phyloP scores from a whole-genome alignment of 2,888 invertebrate genomes.

The Sinotaia quadrata region DNA sequence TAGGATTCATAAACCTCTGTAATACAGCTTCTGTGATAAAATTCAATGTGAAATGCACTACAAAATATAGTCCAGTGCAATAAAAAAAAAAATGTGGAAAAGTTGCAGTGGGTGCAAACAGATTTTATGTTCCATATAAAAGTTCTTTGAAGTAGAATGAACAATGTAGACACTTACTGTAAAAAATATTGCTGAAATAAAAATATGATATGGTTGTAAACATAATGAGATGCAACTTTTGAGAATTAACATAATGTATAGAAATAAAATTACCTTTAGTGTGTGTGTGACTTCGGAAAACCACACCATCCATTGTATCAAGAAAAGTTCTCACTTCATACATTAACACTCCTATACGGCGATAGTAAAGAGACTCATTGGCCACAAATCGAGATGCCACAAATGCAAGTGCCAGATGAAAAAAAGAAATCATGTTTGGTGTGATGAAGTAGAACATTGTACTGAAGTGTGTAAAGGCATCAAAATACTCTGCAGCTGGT shows the following conservation, averaged over 20 bases:
- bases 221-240: no score
- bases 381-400: constrained; percentile 83
- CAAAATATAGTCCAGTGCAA: no score
- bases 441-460: constrained; percentile 77
- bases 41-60: no score
- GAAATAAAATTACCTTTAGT: constrained; percentile 43
- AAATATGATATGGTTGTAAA: no score
- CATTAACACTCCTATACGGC: constrained; percentile 83
- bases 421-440: constrained; percentile 87
- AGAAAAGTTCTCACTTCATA: constrained; percentile 87
- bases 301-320: constrained; percentile 89
- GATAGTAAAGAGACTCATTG: constrained; percentile 80
- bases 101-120: no score
- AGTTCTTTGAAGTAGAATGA: no score
- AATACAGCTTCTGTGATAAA: no score
- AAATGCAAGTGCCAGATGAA: constrained; percentile 84
- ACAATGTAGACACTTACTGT: no score
- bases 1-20: no score
- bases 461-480: constrained; percentile 79
- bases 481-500: constrained; percentile 83
- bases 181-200: no score
- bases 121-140: no score
- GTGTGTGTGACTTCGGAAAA: constrained; percentile 80
- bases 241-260: constrained; percentile 78
- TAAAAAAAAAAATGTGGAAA: no score